These are phyloP conservation scores for Aphis gossypii DNA, from an alignment of 1,140 invertebrate species.

Conservation along the genomic window DNA sequence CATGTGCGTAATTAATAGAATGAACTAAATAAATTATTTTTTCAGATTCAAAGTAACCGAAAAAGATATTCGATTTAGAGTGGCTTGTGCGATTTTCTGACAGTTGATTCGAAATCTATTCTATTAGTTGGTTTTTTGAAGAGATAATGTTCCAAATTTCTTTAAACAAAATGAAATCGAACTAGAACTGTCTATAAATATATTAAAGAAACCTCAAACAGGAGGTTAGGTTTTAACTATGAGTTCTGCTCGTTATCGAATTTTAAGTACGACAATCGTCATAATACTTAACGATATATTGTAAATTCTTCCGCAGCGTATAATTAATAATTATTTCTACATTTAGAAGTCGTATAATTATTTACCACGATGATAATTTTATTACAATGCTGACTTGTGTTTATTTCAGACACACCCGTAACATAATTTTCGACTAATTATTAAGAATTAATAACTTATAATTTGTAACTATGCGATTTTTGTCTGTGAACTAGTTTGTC, in stretches of 20 bases:
- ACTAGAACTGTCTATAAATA: not conserved
- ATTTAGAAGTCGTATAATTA: not conserved
- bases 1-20: not conserved
- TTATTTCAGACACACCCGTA: not conserved
- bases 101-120: not conserved
- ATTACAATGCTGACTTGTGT: not conserved
- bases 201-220: not conserved
- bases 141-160: not conserved
- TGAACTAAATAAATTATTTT: not conserved
- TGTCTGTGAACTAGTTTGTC: not conserved
- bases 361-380: not conserved
- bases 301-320: not conserved
- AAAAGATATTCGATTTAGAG: not conserved
- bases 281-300: not conserved
- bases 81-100: not conserved
- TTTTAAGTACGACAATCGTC: not conserved
- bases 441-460: not conserved
- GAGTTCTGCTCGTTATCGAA: not conserved
- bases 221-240: not conserved
- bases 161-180: not conserved
- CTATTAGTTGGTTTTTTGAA: not conserved
- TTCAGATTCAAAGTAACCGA: not conserved
- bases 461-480: not conserved
- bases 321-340: not conserved
- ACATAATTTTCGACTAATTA: not conserved